Conservation (phyloP, 2,797 vertebrate genomes). For the Acridotheres tristis region DNA sequence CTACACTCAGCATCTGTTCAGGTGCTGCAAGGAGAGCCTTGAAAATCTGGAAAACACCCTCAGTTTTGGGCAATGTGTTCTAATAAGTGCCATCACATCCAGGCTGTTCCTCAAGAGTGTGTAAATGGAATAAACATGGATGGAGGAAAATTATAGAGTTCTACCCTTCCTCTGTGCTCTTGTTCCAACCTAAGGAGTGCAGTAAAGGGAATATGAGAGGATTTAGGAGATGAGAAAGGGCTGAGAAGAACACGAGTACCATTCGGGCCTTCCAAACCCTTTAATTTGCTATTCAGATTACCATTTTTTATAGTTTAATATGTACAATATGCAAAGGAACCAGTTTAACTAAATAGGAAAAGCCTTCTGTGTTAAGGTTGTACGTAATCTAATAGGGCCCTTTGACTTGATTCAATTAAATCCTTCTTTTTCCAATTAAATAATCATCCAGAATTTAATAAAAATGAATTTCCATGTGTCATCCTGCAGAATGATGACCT, state of each 20-base stretch:
- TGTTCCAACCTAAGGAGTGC: neutral
- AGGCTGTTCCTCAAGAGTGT: neutral
- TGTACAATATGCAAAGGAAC: neutral
- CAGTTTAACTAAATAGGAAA: slow-evolving; percentile 16
- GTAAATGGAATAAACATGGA: neutral
- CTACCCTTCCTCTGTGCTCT: neutral
- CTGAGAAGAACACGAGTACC: neutral
- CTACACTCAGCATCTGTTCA: neutral
- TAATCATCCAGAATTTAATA: slow-evolving; percentile 58
- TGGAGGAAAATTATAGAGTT: neutral
- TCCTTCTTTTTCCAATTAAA: slow-evolving; percentile 68
- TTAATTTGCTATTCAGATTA: neutral
- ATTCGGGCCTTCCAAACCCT: neutral
- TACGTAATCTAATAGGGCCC: slow-evolving; percentile 32
- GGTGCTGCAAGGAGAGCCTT: neutral
- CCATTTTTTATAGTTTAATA: neutral
- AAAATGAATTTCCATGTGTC: slow-evolving; percentile 52
- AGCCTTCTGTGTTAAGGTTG: slow-evolving; percentile 7
- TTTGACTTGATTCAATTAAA: slow-evolving; percentile 59
- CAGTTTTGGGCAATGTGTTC: neutral
- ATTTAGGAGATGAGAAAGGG: neutral
- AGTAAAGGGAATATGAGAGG: neutral
- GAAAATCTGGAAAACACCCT: neutral
- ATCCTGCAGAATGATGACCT: slow-evolving; percentile 62
- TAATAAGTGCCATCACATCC: neutral